phyloP scores from a whole-genome alignment of 2,113 vertebrate genomes.

The Herpetotheres cachinnans region DNA sequence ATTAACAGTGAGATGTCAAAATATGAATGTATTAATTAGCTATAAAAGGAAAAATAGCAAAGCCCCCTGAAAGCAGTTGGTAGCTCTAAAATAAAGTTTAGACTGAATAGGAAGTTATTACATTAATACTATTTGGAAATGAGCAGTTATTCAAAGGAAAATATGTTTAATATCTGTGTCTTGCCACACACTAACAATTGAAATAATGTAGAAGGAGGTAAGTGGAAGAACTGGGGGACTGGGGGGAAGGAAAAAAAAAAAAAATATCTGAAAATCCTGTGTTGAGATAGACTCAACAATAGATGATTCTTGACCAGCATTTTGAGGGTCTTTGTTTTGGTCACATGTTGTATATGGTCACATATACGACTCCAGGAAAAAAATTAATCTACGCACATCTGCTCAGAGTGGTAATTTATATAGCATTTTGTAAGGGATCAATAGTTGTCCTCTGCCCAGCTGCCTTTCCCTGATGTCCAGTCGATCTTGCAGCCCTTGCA shows the following conservation, averaged over 20 bases:
- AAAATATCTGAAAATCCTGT: background rate
- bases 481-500: background rate
- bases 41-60: background rate
- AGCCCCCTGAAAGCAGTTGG: background rate
- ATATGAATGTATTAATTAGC: background rate
- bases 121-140: background rate
- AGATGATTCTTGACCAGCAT: background rate
- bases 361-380: background rate
- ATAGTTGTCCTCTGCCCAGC: background rate
- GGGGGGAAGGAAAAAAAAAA: background rate
- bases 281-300: background rate
- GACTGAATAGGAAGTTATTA: background rate
- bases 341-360: too few relatives aligned
- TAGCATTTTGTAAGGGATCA: background rate
- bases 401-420: background rate
- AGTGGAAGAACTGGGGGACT: background rate
- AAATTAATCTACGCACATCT: background rate
- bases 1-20: background rate
- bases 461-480: background rate
- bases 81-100: background rate
- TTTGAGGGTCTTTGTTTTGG: background rate
- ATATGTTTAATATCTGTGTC: background rate
- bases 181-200: background rate
- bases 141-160: background rate
- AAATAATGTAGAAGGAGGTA: background rate